phyloP scores from a whole-genome alignment of 2,797 vertebrate species.

The Netta rufina region DNA sequence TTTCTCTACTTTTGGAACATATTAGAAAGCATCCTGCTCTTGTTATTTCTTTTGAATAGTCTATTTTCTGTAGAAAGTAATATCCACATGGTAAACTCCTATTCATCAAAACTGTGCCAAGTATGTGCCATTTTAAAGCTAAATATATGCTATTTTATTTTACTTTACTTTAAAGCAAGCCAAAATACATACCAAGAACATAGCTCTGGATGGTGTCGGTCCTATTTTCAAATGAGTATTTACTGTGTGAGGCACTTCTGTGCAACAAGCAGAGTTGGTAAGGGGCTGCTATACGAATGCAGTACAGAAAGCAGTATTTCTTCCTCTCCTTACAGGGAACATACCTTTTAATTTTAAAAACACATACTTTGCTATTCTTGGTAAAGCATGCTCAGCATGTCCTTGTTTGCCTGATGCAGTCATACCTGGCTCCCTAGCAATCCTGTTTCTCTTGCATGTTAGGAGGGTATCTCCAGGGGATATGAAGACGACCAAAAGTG shows the following conservation, averaged over 20 bases:
- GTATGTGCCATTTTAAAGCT: conserved; percentile 62
- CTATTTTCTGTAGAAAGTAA: conserved; percentile 66
- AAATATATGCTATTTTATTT: conserved; percentile 57
- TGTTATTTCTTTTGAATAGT: conserved; percentile 63
- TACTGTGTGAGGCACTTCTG: conserved; percentile 1
- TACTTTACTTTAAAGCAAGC: conserved; percentile 54
- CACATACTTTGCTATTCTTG: rapidly evolving
- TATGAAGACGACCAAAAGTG: not conserved
- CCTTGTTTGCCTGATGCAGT: not conserved
- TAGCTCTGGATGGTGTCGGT: conserved; percentile 33
- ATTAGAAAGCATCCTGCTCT: conserved; percentile 67
- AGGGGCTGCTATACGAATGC: not conserved
- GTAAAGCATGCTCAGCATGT: not conserved
- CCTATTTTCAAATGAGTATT: conserved; percentile 20
- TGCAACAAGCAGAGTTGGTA: not conserved
- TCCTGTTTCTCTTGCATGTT: not conserved
- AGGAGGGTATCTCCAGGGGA: not conserved
- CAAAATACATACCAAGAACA: conserved; percentile 61
- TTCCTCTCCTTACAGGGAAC: not conserved
- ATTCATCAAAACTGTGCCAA: conserved; percentile 39
- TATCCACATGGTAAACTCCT: conserved; percentile 56
- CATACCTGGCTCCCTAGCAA: not conserved
- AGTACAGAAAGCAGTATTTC: not conserved
- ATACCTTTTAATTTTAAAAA: not conserved
- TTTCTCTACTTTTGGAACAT: conserved; percentile 56